phyloP scores from a whole-genome alignment of 1,140 invertebrate species.

The Samia ricini region DNA sequence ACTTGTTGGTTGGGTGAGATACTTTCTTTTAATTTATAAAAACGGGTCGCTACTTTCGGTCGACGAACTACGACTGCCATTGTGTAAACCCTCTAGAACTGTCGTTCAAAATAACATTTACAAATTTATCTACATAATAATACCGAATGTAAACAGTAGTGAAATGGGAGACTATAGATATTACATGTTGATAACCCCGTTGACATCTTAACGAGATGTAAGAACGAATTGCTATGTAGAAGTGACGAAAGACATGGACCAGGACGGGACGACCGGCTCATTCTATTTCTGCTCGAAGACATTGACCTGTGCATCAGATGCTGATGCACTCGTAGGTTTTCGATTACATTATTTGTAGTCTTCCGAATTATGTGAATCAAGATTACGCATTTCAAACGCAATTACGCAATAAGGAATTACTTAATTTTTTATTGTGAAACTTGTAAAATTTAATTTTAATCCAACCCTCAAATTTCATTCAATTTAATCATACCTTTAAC shows the following conservation, averaged over 20 bases:
- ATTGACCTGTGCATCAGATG: conserved; percentile 61
- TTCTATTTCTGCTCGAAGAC: conserved; percentile 62
- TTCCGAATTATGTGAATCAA: conserved; percentile 9
- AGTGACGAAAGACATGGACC: conserved; percentile 59
- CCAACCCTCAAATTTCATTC: too few relatives aligned
- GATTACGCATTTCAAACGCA: too few relatives aligned
- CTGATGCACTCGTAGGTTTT: conserved; percentile 33
- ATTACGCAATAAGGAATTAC: too few relatives aligned
- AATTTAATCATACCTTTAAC: too few relatives aligned
- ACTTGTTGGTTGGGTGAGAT: conserved; percentile 46
- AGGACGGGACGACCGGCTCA: conserved; percentile 38
- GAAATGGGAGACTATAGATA: conserved; percentile 32
- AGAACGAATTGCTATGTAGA: conserved; percentile 50
- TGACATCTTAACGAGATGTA: conserved; percentile 68
- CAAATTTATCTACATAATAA: conserved; percentile 15
- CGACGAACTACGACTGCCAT: conserved; percentile 34
- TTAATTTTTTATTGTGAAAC: too few relatives aligned
- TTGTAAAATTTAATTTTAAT: too few relatives aligned
- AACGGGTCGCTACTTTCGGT: conserved; percentile 49
- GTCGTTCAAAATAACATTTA: conserved; percentile 4
- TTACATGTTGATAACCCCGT: conserved; percentile 57
- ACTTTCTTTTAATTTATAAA: conserved; percentile 49
- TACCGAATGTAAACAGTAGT: conserved; percentile 34
- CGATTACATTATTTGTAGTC: background rate
- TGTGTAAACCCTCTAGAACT: conserved; percentile 16